Percentiles rank a stretch among this genome's conserved stretches.
These are phyloP conservation scores for Plebejus anna DNA, from an alignment of 2,888 invertebrate genomes.

Conservation along the genomic window DNA sequence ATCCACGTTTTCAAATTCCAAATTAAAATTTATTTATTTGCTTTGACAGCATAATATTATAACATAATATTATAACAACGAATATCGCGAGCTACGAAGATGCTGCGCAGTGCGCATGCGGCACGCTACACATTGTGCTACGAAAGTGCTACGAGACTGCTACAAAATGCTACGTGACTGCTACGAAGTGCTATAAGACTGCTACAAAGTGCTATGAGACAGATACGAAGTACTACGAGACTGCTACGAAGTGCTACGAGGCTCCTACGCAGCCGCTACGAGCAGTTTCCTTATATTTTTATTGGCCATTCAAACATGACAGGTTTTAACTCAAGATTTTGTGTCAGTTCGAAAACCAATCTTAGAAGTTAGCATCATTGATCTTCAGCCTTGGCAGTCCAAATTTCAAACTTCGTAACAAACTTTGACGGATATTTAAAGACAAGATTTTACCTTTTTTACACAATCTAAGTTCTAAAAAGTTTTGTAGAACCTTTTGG, in stretches of 20 bases:
- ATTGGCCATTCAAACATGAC: neutral
- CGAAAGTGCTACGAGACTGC: too few relatives aligned
- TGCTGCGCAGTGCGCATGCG: neutral
- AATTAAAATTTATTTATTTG: too few relatives aligned
- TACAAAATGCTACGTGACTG: too few relatives aligned
- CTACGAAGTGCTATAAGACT: too few relatives aligned
- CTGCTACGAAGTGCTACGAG: neutral
- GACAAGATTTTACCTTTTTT: neutral
- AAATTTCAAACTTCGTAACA: neutral
- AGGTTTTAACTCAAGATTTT: neutral
- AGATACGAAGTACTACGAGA: too few relatives aligned
- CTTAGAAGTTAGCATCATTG: slow-evolving; percentile 3
- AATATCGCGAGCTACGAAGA: neutral
- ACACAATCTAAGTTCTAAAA: neutral
- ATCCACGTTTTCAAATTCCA: too few relatives aligned
- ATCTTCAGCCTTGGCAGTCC: neutral
- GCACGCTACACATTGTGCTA: too few relatives aligned
- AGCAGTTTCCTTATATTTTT: neutral
- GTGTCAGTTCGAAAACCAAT: slow-evolving; percentile 5
- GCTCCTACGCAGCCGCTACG: neutral
- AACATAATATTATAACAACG: too few relatives aligned
- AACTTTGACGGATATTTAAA: slow-evolving; percentile 2
- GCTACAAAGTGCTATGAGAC: too few relatives aligned
- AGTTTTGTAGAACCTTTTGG: neutral
- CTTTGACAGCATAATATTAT: too few relatives aligned